phyloP scores from a whole-genome alignment of 2,113 vertebrate species.

The Hemiprocne comata region DNA sequence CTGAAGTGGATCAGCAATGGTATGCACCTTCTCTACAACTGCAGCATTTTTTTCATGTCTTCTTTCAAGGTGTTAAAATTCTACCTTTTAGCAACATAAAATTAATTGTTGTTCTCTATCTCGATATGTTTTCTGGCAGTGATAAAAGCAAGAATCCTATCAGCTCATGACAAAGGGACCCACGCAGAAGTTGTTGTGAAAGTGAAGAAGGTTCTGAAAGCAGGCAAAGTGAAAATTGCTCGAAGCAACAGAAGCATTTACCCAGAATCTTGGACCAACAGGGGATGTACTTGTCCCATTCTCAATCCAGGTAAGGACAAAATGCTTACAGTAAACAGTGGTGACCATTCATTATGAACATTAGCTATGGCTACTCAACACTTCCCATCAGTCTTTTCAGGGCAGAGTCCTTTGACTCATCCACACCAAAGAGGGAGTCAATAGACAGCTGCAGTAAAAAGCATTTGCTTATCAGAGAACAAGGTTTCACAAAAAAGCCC shows the following conservation, averaged over 20 bases:
- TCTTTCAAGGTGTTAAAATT: not conserved
- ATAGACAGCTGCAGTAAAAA: not conserved
- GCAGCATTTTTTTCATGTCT: not conserved
- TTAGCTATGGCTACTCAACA: not conserved
- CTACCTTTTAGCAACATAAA: not conserved
- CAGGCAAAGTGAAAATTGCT: constrained; percentile 74
- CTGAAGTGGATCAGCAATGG: not conserved
- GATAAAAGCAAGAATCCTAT: constrained; percentile 87
- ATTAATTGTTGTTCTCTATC: not conserved
- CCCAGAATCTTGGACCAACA: constrained; percentile 89
- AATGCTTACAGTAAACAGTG: not conserved
- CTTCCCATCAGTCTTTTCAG: not conserved
- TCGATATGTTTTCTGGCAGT: constrained; percentile 66
- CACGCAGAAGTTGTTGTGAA: constrained; percentile 89
- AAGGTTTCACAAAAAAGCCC: not conserved
- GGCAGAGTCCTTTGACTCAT: not conserved
- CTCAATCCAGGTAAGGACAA: constrained; percentile 85
- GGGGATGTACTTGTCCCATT: constrained; percentile 89
- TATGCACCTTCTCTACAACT: not conserved
- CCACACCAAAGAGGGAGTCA: not conserved
- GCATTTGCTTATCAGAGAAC: not conserved
- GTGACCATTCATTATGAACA: not conserved
- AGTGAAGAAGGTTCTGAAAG: constrained; percentile 85
- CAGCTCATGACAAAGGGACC: constrained; percentile 90
- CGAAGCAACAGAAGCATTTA: constrained; percentile 83